Evolutionary conservation across 2,113 vertebrate genomes (phyloP).

Genomic region (Cyanocitta stelleri): DNA sequence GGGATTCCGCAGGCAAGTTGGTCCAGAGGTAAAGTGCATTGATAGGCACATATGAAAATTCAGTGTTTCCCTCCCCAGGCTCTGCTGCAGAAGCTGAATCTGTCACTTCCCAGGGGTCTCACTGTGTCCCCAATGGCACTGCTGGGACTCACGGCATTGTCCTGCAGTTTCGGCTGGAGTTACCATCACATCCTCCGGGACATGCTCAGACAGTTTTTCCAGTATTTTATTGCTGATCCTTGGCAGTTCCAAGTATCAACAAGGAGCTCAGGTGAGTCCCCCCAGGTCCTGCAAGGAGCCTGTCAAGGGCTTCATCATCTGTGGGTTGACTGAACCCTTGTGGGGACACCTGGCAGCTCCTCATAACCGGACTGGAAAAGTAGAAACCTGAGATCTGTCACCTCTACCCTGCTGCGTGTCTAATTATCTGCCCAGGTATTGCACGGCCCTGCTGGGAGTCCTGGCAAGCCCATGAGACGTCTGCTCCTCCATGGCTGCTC

Average conservation of each 20-base stretch:
- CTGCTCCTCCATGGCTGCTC: not conserved
- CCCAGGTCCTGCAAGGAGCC: not conserved
- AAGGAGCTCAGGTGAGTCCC: not conserved
- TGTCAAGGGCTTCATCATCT: not conserved
- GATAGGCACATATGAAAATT: not conserved
- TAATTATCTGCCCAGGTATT: not conserved
- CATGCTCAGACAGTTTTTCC: not conserved
- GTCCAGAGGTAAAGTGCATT: not conserved
- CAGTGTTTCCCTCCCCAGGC: not conserved
- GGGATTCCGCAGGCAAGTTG: not conserved
- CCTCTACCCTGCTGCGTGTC: not conserved
- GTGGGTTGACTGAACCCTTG: not conserved
- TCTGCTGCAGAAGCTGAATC: not conserved
- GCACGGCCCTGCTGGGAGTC: not conserved
- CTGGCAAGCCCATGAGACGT: not conserved
- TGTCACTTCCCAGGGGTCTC: not conserved
- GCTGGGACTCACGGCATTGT: not conserved
- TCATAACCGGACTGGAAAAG: not conserved
- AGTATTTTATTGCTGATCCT: not conserved
- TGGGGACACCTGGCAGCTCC: not conserved
- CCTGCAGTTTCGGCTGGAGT: not conserved
- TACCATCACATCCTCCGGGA: not conserved
- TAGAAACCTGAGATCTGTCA: not conserved
- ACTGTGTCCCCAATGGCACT: rapidly evolving
- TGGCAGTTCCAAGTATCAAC: not conserved